A percentile compares a stretch with the other conserved stretches of the same genome.
Conservation (phyloP, 2,113 vertebrate genomes). For the Cololabis saira region DNA sequence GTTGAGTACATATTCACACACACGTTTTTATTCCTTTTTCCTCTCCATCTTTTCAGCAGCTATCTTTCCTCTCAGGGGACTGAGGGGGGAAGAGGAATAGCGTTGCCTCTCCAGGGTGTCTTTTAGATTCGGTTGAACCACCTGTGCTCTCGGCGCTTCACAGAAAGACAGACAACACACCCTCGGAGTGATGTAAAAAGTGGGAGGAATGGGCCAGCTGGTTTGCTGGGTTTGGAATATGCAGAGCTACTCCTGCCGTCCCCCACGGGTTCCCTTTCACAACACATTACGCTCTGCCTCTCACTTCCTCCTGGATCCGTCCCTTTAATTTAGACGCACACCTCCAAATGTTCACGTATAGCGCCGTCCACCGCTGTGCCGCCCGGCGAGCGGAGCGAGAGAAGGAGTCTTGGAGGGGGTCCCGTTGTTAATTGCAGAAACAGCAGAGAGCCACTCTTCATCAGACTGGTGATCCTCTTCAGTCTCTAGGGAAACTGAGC, state of each 20-base stretch:
- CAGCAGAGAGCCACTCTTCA: slow-evolving; percentile 39
- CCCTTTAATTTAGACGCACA: slow-evolving; percentile 32
- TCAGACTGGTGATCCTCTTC: slow-evolving; percentile 37
- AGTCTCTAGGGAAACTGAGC: slow-evolving; percentile 4
- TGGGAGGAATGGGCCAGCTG: slow-evolving; percentile 52
- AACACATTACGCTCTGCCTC: slow-evolving; percentile 55
- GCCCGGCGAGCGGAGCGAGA: slow-evolving; percentile 27
- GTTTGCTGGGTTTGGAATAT: slow-evolving; percentile 49
- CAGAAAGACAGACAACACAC: slow-evolving; percentile 41
- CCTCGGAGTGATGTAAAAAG: slow-evolving; percentile 27
- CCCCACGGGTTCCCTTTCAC: slow-evolving; percentile 60
- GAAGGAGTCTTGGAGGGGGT: slow-evolving; percentile 45
- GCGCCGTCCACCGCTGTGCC: slow-evolving; percentile 14
- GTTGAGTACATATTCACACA: neutral
- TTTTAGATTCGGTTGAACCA: slow-evolving; percentile 52
- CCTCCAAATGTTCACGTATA: slow-evolving; percentile 3
- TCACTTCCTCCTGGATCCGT: slow-evolving; percentile 41
- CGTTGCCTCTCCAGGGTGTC: slow-evolving; percentile 42
- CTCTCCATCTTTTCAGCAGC: neutral
- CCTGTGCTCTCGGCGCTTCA: slow-evolving; percentile 55
- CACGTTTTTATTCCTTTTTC: neutral
- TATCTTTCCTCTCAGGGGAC: slow-evolving; percentile 10
- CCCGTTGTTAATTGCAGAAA: slow-evolving; percentile 45
- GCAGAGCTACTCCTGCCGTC: slow-evolving; percentile 47
- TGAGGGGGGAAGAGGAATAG: slow-evolving; percentile 4